Evolutionary conservation across 1,140 invertebrate genomes (phyloP), one percentile per base, ranked within the genome.

Genomic region (Drosophila hydei): DNA sequence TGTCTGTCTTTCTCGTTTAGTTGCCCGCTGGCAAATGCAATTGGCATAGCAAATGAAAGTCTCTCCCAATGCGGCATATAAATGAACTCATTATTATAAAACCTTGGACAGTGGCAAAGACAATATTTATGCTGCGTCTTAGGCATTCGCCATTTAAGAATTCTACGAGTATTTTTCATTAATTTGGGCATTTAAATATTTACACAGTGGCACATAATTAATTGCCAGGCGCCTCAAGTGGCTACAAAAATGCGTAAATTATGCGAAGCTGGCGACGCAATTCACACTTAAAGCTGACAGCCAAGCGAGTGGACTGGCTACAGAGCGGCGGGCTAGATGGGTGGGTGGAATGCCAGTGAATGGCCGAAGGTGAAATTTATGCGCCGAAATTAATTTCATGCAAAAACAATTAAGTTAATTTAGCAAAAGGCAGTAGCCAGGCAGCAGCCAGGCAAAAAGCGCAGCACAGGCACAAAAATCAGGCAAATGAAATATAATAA

Each of bases 391-490:
- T 88, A 88, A 88, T 88, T 88, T 80, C 83, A 88, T 83, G 83
- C 83, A 89, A 88, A 88, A 83, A 88, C 83, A 88, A 88, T 88
- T 88, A 88, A 88, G 83, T 88, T 88, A 88, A 88, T 88, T 88
- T 88, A 88, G 83, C 81, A 88, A 87, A 80, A 87, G 65, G 74
- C 67, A 62, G 51, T 63, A 47, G 51, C n/a, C n/a, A n/a, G n/a
- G n/a, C 52, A 45, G 30, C 19, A 25, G 14, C 40, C 19, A 19
- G 6, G 14, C 38, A 7, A 42, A 84, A 84, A 80, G 81, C 80
- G 73, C 80, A 87, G 68, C 77, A 61, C 52, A 45, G 74, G 43
- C 81, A 72, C 61, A 87, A 76, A 88, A 87, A 87, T 88, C 83
- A 88, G 72, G 78, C 78, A 77, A 83, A 75, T 79, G 83, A 88